A percentile compares a stretch with the other conserved stretches of the same genome.
Evolutionary conservation across 1,140 invertebrate genomes (phyloP).

Genomic region (Platyura marginata): DNA sequence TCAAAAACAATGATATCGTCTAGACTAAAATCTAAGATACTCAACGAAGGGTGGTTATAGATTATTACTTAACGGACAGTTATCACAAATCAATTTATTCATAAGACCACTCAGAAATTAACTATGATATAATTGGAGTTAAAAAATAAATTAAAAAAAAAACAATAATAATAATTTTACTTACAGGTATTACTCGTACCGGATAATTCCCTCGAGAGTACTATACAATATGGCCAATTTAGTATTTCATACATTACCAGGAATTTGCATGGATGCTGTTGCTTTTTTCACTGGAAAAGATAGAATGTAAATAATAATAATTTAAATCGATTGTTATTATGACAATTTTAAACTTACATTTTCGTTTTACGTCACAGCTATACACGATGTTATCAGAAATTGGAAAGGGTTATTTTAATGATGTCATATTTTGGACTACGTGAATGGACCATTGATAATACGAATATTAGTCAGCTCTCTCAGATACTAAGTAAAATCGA

Average conservation of each 20-base stretch:
- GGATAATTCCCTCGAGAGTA: constrained; percentile 25
- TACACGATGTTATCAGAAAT: constrained; percentile 14
- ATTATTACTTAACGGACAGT: neutral
- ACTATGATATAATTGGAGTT: neutral
- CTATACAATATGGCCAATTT: constrained; percentile 25
- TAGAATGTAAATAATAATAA: constrained; percentile 31
- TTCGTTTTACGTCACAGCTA: constrained; percentile 4
- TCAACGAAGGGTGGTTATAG: neutral
- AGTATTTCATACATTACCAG: constrained; percentile 38
- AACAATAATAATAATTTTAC: neutral
- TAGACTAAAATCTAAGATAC: neutral
- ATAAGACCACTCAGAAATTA: neutral
- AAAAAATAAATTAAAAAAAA: neutral
- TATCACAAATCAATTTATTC: neutral
- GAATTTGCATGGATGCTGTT: constrained; percentile 34
- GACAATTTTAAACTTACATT: neutral
- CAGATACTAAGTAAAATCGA: constrained; percentile 2
- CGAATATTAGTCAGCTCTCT: constrained; percentile 20
- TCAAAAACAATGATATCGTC: neutral
- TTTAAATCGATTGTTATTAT: neutral
- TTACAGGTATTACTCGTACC: constrained; percentile 24
- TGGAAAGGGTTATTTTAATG: constrained; percentile 22
- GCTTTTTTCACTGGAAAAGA: constrained; percentile 34
- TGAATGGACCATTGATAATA: constrained; percentile 22
- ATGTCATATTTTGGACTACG: constrained; percentile 25